These are phyloP conservation scores for Cantharis rustica DNA, from an alignment of 2,888 invertebrate genomes.

Conservation along the genomic window DNA sequence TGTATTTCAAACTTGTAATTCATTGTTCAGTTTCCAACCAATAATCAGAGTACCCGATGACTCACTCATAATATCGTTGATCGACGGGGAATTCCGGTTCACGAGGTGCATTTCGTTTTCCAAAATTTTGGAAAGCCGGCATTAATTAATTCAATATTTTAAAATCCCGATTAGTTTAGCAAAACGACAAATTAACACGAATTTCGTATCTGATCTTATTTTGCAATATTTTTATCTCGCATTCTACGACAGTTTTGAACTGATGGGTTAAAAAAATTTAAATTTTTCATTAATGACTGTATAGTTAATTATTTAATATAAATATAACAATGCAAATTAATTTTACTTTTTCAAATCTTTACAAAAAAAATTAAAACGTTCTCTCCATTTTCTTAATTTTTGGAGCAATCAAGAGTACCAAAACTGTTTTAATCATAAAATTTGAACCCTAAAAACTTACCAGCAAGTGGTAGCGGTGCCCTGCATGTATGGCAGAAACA, in stretches of 20 bases:
- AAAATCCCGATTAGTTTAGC: not conserved
- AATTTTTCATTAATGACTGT: not conserved
- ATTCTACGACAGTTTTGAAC: not conserved
- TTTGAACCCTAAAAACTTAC: constrained; percentile 60
- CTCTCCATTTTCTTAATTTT: not conserved
- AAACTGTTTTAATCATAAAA: not conserved
- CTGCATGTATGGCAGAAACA: constrained; percentile 94
- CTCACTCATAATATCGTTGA: constrained; percentile 21
- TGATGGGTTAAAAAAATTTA: not conserved
- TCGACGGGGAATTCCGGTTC: constrained; percentile 23
- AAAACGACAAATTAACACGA: not conserved
- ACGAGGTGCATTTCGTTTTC: constrained; percentile 6
- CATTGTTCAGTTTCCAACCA: constrained; percentile 20
- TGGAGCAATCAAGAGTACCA: not conserved
- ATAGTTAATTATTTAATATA: too few species aligned
- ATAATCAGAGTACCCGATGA: constrained; percentile 34
- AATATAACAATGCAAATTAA: not conserved
- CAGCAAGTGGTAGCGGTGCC: constrained; percentile 79
- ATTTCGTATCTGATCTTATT: not conserved
- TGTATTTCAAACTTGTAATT: not conserved
- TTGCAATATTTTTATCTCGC: not conserved
- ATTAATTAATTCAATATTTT: constrained; percentile 5
- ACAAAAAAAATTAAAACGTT: not conserved
- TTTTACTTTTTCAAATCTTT: not conserved
- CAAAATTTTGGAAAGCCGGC: constrained; percentile 13